Percentiles rank a stretch among this genome's conserved stretches.
Conservation (phyloP, 2,888 invertebrate species). For the Parnassius smintheus region DNA sequence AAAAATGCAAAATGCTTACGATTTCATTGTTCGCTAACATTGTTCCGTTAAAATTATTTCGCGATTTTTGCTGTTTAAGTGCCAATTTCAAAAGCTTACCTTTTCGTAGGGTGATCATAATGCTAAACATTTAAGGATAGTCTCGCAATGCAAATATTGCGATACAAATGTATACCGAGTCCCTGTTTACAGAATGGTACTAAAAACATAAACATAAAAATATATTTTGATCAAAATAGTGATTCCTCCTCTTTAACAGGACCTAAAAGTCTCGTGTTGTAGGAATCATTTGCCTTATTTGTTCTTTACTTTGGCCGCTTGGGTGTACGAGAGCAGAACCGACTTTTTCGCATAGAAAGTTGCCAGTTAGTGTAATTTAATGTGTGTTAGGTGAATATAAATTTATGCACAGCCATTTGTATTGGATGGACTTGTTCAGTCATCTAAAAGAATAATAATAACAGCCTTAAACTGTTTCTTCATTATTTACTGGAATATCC, state of each 20-base stretch:
- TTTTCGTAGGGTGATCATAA: neutral
- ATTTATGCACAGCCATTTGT: no score
- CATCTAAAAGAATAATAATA: neutral
- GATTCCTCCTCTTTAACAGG: neutral
- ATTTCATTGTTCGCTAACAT: conserved; percentile 23
- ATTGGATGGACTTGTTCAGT: no score
- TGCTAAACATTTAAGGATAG: neutral
- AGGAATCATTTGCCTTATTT: neutral
- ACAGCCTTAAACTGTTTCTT: neutral
- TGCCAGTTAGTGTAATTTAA: no score
- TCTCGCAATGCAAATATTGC: neutral
- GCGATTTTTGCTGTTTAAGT: conserved; percentile 22
- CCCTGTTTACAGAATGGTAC: neutral
- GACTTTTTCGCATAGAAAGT: neutral
- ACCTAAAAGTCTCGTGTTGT: neutral
- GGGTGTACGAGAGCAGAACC: no score
- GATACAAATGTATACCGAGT: neutral
- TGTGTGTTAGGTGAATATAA: no score
- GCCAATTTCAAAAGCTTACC: conserved; percentile 15
- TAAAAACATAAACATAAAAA: neutral
- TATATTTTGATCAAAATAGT: neutral
- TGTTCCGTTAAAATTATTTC: conserved; percentile 24
- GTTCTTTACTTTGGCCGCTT: no score
- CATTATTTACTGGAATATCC: neutral
- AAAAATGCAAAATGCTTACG: conserved; percentile 11